These are phyloP conservation scores for Uromys caudimaculatus DNA, from an alignment of 2,797 vertebrate species.

Conservation along the genomic window DNA sequence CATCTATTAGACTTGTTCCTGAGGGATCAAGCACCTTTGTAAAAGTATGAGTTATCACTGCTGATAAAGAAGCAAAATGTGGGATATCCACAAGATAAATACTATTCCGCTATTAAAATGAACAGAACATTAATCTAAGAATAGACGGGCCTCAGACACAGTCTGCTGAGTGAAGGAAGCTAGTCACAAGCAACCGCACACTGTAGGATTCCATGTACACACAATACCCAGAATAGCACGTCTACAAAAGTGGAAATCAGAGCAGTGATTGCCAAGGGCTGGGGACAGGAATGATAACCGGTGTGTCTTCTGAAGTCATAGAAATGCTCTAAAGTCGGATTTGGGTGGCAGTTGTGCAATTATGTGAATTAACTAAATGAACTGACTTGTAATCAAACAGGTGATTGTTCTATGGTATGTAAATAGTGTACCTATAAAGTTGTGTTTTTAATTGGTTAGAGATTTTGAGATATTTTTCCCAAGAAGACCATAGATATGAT, in stretches of 20 bases:
- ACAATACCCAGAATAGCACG: neutral
- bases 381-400: neutral
- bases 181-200: neutral
- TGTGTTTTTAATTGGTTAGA: neutral
- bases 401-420: neutral
- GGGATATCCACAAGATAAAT: accelerated
- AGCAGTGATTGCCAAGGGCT: neutral
- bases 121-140: too few species aligned
- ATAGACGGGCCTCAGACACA: neutral
- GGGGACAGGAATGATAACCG: too few species aligned
- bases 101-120: neutral
- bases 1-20: neutral
- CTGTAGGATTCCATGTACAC: accelerated
- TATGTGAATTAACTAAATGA: neutral
- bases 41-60: neutral
- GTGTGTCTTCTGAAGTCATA: too few species aligned
- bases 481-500: neutral
- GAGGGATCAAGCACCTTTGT: neutral
- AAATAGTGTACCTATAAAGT: neutral
- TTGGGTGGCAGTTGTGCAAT: neutral
- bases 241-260: neutral
- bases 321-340: neutral
- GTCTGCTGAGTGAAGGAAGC: neutral
- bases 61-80: neutral
- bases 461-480: neutral